Base-by-base conservation (phyloP, 2,113 vertebrate genomes). In the Epinephelus moara region DNA sequence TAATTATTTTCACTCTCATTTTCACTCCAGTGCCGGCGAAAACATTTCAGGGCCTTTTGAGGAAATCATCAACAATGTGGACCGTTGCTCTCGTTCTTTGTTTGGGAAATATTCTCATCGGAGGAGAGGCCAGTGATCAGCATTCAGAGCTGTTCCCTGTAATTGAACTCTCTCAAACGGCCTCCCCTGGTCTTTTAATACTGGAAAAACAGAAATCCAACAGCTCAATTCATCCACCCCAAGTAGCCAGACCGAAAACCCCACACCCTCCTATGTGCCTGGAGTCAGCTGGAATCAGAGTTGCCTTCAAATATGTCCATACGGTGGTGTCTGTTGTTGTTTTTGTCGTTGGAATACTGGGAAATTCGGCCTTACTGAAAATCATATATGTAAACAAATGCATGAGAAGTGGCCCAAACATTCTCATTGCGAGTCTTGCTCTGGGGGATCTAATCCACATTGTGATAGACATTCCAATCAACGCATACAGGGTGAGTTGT, bases 371-470 rank as follows among this genome's bases (percentile, higher is more conserved):
- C 12, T 90, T 98, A 18, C 91, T 99, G 82, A 92, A 94, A 14
- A 97, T 98, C 88, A 98, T 99, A 91, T 97, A 97, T 82, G 95
- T 94, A 85, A 97, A 99, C 94, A 97, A 97, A 92, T 94, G 95
- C 92, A 98, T 98, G 97, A 94, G 97, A 78, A 98, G 96, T 1
- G 96, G 97, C 7, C 97, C 97, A 3, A 98, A 97, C 81, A 95
- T 98, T 81, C 92, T 98, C 72, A 98, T 99, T 30, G 97, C 96
- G 19, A 98, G 97, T 85, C 94, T 99, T 72, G 97, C 97, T 5
- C 83, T 97, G 68, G 98, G 97, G 8, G 97, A 98, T 86, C 92
- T 99, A 27, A 92, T 98, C 1, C 97, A 98, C 85, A 96, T 99
- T 87, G 61, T 97, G 84, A 97, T 98, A 33, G 97, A 97, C 88